Conservation (phyloP, 2,888 invertebrate genomes). For the Penaeus monodon region DNA sequence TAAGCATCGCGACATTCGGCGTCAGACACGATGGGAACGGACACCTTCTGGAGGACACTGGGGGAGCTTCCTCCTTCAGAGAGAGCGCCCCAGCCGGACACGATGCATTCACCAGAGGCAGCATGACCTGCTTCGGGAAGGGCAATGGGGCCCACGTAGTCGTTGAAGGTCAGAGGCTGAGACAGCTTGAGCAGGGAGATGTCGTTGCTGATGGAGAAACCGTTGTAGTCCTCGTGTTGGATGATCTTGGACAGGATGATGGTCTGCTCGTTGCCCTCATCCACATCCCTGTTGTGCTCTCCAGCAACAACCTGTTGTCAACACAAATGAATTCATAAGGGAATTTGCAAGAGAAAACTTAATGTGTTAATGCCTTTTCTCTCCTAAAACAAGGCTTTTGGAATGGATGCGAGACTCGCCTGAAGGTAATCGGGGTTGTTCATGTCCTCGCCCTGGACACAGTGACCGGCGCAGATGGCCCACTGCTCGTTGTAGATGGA, state of each 20-base stretch:
- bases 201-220: conserved; percentile 41
- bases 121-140: conserved; percentile 27
- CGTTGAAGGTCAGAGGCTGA: conserved; percentile 33
- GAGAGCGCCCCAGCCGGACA: conserved; percentile 61
- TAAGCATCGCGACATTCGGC: conserved; percentile 42
- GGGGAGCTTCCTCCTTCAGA: conserved; percentile 43
- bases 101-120: conserved; percentile 42
- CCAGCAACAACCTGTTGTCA: conserved; percentile 44
- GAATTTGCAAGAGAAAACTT: too few relatives aligned
- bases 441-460: too few relatives aligned
- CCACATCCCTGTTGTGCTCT: conserved; percentile 30
- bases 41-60: conserved; percentile 42
- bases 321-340: too few relatives aligned
- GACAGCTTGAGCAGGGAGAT: conserved; percentile 43
- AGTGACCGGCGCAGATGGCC: too few relatives aligned
- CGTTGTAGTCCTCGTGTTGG: conserved; percentile 43
- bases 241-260: conserved; percentile 31
- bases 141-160: conserved; percentile 15
- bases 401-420: too few relatives aligned
- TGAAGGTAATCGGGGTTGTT: too few relatives aligned
- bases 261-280: conserved; percentile 45
- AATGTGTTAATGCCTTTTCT: too few relatives aligned
- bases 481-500: too few relatives aligned
- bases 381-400: too few relatives aligned
- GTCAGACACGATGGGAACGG: conserved; percentile 58